phyloP scores from a whole-genome alignment of 1,140 invertebrate genomes.

The Caerostris darwini region DNA sequence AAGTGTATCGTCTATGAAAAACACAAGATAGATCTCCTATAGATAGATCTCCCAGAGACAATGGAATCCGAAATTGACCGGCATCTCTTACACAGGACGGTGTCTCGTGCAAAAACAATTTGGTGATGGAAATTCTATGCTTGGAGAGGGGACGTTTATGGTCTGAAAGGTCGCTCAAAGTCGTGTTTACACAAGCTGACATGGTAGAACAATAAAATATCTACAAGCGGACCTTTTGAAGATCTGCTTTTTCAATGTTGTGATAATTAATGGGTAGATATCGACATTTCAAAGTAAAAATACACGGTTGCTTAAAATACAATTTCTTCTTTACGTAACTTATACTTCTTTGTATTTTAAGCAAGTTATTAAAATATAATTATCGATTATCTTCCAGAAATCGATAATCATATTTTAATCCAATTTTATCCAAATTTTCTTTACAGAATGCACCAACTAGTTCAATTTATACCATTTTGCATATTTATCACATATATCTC shows the following conservation, averaged over 20 bases:
- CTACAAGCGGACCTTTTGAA: conserved; percentile 33
- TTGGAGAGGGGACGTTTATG: conserved; percentile 20
- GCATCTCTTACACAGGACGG: conserved; percentile 9
- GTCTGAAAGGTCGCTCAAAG: conserved; percentile 23
- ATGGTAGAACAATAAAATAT: conserved; percentile 43
- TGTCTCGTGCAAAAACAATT: conserved; percentile 40
- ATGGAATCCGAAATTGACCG: not conserved
- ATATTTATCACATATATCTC: too few relatives aligned
- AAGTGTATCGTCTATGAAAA: not conserved
- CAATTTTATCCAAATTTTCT: too few relatives aligned
- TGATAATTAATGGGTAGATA: conserved; percentile 38
- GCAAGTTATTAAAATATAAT: too few relatives aligned
- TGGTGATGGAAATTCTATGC: not conserved
- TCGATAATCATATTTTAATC: too few relatives aligned
- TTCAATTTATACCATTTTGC: too few relatives aligned
- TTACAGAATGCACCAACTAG: too few relatives aligned
- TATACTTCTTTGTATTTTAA: too few relatives aligned
- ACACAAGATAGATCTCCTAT: too few relatives aligned
- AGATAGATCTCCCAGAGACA: too few relatives aligned
- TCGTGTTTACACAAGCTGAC: conserved; percentile 59
- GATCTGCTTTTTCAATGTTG: not conserved
- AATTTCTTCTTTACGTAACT: too few relatives aligned
- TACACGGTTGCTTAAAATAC: too few relatives aligned
- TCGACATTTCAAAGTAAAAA: conserved; percentile 33
- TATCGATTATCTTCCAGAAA: too few relatives aligned